A percentile compares a stretch with the other conserved stretches of the same genome.
phyloP scores from a whole-genome alignment of 2,113 vertebrate genomes.

The Crotalus horridus region DNA sequence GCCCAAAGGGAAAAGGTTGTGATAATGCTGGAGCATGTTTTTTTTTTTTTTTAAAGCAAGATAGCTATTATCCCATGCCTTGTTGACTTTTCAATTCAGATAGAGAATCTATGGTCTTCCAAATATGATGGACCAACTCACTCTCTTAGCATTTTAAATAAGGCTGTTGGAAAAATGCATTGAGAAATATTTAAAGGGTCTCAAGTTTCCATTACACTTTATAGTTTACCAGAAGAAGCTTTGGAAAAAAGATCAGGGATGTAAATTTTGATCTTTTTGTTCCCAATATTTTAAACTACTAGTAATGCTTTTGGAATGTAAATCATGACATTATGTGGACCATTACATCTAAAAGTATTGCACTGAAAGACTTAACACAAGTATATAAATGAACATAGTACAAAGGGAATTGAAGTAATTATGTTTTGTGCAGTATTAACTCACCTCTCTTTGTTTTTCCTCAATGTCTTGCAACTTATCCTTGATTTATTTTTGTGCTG shows the following conservation, averaged over 20 bases:
- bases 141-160: background rate
- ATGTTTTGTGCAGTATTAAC: background rate
- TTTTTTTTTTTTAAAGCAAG: background rate
- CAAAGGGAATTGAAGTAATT: constrained; percentile 12
- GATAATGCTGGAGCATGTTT: background rate
- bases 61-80: background rate
- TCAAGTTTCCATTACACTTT: background rate
- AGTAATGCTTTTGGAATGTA: background rate
- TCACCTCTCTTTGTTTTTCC: background rate
- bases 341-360: background rate
- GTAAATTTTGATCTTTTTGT: background rate
- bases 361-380: background rate
- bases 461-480: background rate
- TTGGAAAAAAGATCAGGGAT: background rate
- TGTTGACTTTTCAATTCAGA: background rate
- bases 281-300: background rate
- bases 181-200: background rate
- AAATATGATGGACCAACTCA: background rate
- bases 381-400: background rate
- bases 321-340: background rate
- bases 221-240: background rate
- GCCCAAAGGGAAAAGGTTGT: background rate
- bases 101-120: background rate
- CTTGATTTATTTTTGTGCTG: background rate
- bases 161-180: background rate